Evolutionary conservation across 2,888 invertebrate species (phyloP).

Genomic region (Pilophorus perplexus): DNA sequence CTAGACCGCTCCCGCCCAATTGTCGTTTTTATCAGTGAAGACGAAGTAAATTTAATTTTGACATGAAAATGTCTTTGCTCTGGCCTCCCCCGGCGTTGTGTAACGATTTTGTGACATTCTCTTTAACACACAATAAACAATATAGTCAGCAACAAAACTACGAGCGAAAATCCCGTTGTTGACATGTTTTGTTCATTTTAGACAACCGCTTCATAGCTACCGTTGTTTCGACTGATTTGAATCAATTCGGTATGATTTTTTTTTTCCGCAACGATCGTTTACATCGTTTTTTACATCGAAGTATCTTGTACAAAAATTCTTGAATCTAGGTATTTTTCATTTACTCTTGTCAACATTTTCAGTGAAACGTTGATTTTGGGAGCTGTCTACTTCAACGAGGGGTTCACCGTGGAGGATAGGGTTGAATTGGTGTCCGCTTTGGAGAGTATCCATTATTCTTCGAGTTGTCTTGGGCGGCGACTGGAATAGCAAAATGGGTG

Average conservation of each 20-base stretch:
- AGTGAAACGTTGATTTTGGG: background rate
- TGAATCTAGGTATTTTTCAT: conserved; percentile 12
- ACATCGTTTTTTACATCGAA: background rate
- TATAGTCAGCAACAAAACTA: too few relatives aligned
- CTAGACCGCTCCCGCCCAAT: background rate
- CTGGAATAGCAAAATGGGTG: conserved; percentile 29
- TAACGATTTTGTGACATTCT: too few relatives aligned
- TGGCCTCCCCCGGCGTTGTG: too few relatives aligned
- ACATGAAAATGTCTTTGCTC: too few relatives aligned
- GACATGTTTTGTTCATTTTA: too few relatives aligned
- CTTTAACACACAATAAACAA: too few relatives aligned
- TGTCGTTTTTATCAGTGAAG: background rate
- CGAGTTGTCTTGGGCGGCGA: conserved; percentile 10
- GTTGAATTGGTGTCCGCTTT: background rate
- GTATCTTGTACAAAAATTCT: background rate
- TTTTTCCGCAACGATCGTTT: conserved; percentile 9
- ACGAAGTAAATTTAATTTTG: too few relatives aligned
- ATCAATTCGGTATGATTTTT: too few relatives aligned
- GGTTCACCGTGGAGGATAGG: background rate
- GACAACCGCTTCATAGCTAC: too few relatives aligned
- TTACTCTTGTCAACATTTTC: conserved; percentile 5
- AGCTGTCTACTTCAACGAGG: conserved; percentile 24
- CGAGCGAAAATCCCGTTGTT: too few relatives aligned
- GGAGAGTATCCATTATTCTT: background rate
- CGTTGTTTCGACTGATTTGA: too few relatives aligned